These are phyloP conservation scores for Salpingus planirostris DNA, from an alignment of 2,888 invertebrate species.

Conservation along the genomic window DNA sequence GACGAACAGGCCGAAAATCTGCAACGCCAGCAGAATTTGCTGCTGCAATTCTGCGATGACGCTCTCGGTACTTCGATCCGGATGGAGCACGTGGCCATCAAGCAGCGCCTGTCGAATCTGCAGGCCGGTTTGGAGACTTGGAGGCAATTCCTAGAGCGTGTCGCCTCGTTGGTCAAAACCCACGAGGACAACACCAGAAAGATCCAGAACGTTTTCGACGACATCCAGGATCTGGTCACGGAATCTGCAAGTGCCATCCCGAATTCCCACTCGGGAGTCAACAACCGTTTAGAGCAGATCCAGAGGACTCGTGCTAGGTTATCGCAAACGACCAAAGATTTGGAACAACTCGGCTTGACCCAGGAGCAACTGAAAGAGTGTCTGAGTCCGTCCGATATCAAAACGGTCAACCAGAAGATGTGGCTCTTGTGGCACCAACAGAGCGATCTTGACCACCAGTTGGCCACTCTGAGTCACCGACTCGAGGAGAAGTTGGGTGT, in stretches of 20 bases:
- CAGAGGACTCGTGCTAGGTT: conserved; percentile 53
- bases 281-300: conserved; percentile 55
- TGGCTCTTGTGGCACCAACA: conserved; percentile 75
- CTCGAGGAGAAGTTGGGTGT: conserved; percentile 67
- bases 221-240: conserved; percentile 53
- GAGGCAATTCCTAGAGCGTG: conserved; percentile 64
- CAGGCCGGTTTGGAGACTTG: conserved; percentile 75
- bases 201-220: conserved; percentile 55
- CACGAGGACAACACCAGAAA: conserved; percentile 55
- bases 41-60: conserved; percentile 66
- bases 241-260: conserved; percentile 47
- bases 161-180: conserved; percentile 52
- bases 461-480: conserved; percentile 60
- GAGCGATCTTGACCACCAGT: conserved; percentile 69
- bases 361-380: conserved; percentile 80
- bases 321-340: conserved; percentile 48
- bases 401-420: conserved; percentile 66
- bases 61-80: conserved; percentile 68
- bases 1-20: conserved; percentile 56
- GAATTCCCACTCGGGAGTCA: conserved; percentile 54
- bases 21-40: conserved; percentile 53
- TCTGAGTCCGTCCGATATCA: conserved; percentile 74
- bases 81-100: conserved; percentile 71
- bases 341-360: conserved; percentile 63
- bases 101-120: conserved; percentile 68